Base-by-base conservation (phyloP, 64 coral and sea anemone genomes). In the Platygyra sinensis region DNA sequence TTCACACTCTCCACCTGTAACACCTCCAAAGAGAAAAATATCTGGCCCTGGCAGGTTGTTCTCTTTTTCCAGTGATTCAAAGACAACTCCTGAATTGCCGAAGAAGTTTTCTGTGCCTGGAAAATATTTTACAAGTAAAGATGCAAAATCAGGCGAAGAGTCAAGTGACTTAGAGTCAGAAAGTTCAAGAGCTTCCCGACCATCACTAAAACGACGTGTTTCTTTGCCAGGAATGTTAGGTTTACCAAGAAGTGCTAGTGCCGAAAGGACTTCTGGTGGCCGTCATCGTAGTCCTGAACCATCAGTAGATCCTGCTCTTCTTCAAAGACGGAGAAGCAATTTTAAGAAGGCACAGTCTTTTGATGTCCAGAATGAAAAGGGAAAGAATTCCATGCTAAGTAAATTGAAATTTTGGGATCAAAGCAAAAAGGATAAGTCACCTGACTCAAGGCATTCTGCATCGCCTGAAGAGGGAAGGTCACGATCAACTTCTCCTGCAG, bases 341-440 rank as follows among this genome's bases (percentile, higher is more conserved):
- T 91, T 78, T 55, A 73, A 82, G 80, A 57, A 74, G 54, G 80
- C 90, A 15, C 72, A 33, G 39, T 93, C 94, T 51, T 55, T 94
- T 71, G 92, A 93, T 75, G 46, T 73, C 30, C 87, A 97, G 5
- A 62, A n/a, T 62, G 95, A 94, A 11, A 93, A 90, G 73, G 78
- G 82, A 60, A 80, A 87, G 36, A 79, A 86, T 27, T 84, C 92
- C 12, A 86, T 93, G 36, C 64, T 97, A 60, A 94, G 76, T 62
- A 93, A 91, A 24, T 74, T 97, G 19, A 97, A 91, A 57, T 97
- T 97, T 51, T 97, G 95, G 95, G 95, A 93, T 49, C 81, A 67
- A 16, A 24, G 36, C 8, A 93, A 93, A 83, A 97, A 90, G 30
- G 91, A 97, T 59, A 97, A 80, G 72, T 89, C 86, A 2, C 86